Conservation (phyloP, 1,140 invertebrate genomes). For the Nylanderia fulva region DNA sequence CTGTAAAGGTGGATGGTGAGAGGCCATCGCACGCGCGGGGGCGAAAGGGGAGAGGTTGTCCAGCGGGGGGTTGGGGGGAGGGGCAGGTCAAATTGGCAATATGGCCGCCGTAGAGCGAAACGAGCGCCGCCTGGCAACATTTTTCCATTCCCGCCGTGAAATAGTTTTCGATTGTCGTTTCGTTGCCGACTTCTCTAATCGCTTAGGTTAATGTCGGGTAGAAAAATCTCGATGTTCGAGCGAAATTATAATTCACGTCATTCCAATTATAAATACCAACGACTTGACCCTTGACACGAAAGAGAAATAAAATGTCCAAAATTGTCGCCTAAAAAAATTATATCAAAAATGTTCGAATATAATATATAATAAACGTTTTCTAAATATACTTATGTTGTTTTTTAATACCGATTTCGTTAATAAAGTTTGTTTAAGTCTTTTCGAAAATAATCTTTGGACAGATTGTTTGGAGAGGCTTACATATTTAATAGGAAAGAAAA, state of each 20-base stretch:
- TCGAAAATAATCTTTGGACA: too few species aligned
- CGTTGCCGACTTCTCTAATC: not conserved
- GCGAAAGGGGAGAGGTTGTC: constrained; percentile 18
- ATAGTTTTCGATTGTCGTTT: constrained; percentile 32
- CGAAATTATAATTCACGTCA: not conserved
- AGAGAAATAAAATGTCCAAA: too few species aligned
- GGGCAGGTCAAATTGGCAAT: constrained; percentile 68
- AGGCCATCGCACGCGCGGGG: constrained; percentile 24
- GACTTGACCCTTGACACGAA: not conserved
- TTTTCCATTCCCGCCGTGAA: constrained; percentile 81
- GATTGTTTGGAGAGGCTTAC: too few species aligned
- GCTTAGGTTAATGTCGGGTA: not conserved
- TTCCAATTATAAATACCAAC: not conserved
- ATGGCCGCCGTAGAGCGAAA: constrained; percentile 77
- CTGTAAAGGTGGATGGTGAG: constrained; percentile 39
- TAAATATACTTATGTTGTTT: too few species aligned
- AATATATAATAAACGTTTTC: too few species aligned
- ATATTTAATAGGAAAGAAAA: too few species aligned
- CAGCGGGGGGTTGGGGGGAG: constrained; percentile 8
- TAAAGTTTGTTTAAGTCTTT: too few species aligned
- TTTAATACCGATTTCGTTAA: too few species aligned
- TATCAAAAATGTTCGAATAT: too few species aligned
- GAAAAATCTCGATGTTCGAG: not conserved
- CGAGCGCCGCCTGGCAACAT: constrained; percentile 82
- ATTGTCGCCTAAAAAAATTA: not conserved